Base-by-base conservation (phyloP, 2,888 invertebrate genomes). In the Clanis bilineata region DNA sequence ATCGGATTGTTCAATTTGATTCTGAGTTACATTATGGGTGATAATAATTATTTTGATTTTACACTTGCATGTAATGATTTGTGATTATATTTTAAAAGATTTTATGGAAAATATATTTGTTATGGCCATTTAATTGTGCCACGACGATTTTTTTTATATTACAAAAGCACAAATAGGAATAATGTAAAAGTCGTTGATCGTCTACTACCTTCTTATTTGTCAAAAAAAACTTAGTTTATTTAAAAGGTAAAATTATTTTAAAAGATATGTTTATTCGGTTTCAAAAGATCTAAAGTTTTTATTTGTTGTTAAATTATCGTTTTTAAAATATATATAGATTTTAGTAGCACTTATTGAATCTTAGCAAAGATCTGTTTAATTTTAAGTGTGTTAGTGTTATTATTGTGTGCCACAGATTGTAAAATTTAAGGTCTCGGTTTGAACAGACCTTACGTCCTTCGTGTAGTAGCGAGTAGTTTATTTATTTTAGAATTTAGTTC, bases 311-410 rank as follows among this genome's bases (percentile, higher is more conserved):
- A 36, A 57, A 56, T 56, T 32, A 58, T 56, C 43, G 60, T 60
- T 57, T 56, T 44, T 44, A 28, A 38, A 38, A 22, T 47, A 47
- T 47, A 18, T 38, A 47, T 51, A 15, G 32, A 62, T 69, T 75
- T 65, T 74, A 74, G 59, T 70, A 45, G 78, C 79, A 81, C 77
- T 74, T 71, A 74, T 83, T 83, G 76, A 81, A 79, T 77, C 74
- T 82, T 68, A 73, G 77, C 77, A 83, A 80, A 74, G 79, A 83
- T 83, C 82, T 82, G 80, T 81, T 80, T 66, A 66, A 63, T 67
- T 60, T 72, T 70, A 60, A 44, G 62, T 69, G 58, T 71, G 64
- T 64, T 67, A 68, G 66, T 69, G 51, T 58, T 38, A 39, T 47
- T 51, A 51, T 39, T 68, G 66, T 74, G 74, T 77, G 76, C 75